Base-by-base conservation (phyloP, 2,113 vertebrate genomes). In the Apistogramma diplotaenia region DNA sequence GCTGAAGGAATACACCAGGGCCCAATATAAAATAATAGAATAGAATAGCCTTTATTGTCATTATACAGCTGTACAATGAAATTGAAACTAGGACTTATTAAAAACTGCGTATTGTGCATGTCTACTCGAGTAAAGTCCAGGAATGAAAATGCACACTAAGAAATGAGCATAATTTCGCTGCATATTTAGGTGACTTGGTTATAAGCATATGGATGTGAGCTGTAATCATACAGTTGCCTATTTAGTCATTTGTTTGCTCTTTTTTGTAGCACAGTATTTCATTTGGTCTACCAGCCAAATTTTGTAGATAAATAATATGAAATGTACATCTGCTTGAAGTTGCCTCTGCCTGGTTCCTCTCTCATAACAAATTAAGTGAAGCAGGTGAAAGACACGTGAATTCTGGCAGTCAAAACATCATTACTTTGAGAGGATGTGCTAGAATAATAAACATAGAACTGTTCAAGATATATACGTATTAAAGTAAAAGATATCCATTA, bases 371-470 rank as follows among this genome's bases (percentile, higher is more conserved):
- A 51, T 51, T 31, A 51, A 43, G 16, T 6, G 1, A 70, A 70
- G 16, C 43, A 70, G 25, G 43, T 70, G 65, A 10, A 0, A 18
- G 0, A 51, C 25, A 0, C 23, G 19, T 70, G 23, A 43, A 29
- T 49, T 70, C 25, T 70, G 23, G 40, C 43, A 70, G 25, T 70
- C 25, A 70, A 51, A 49, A 70, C 65, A 70, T 29, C 16, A n/a
- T 29, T 29, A 67, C 46, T 67, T 49, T 70, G 25, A 70, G 40
- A 29, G 15, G 16, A 40, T 29, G 25, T 29, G 29, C 62, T 49
- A 25, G 16, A 29, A 49, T 49, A 29, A 0, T 49, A 49, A 49
- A 43, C 23, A 70, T 29, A 29, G 16, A 29, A 70, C 9, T 49
- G 25, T 12, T 70, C 25, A 0, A 1, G 18, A 25, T 51, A 29